Conservation (phyloP, 1,140 invertebrate genomes). For the Mizuhopecten yessoensis region DNA sequence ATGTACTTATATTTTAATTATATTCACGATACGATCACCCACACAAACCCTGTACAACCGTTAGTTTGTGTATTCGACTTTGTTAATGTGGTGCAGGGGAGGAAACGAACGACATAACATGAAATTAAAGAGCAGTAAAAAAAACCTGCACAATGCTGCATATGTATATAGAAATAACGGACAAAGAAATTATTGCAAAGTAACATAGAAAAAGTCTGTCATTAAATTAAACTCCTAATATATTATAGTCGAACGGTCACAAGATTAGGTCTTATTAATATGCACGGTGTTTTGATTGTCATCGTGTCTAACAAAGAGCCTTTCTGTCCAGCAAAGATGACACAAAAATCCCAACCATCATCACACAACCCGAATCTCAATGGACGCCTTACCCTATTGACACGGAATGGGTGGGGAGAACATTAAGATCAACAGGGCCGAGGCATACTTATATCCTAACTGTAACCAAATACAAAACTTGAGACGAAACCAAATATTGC, state of each 20-base stretch:
- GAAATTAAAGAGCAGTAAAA: neutral
- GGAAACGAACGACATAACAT: neutral
- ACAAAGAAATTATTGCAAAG: neutral
- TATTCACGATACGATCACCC: neutral
- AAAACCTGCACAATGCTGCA: neutral
- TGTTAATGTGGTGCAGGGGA: neutral
- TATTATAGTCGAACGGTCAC: neutral
- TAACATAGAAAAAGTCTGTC: constrained; percentile 3
- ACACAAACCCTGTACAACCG: constrained; percentile 24
- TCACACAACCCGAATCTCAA: neutral
- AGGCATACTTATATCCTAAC: neutral
- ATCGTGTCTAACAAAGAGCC: neutral
- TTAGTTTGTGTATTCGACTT: neutral
- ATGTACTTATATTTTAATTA: neutral
- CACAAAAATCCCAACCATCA: neutral
- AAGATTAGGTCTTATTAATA: neutral
- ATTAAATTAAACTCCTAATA: constrained; percentile 26
- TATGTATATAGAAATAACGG: neutral
- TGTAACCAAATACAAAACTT: neutral
- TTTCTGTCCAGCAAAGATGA: neutral
- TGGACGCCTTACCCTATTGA: neutral
- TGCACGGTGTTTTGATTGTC: neutral
- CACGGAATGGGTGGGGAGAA: constrained; percentile 29
- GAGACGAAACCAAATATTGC: neutral
- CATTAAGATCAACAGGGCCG: neutral